Percentiles rank a stretch among this genome's conserved stretches.
Conservation (phyloP, 2,888 invertebrate genomes). For the Agelastica alni region DNA sequence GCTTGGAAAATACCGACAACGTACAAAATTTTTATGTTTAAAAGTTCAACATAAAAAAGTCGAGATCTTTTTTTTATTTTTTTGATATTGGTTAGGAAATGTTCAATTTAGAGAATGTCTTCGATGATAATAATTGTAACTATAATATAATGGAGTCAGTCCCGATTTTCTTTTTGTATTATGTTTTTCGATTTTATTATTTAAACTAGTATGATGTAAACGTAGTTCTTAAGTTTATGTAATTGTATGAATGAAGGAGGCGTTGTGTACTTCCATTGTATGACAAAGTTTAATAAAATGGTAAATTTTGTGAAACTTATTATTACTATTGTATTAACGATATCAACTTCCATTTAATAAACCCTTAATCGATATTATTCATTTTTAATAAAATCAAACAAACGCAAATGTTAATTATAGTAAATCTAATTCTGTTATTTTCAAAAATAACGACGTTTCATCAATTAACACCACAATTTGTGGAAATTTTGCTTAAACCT, state of each 20-base stretch:
- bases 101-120: slow-evolving; percentile 24
- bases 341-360: no score
- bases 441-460: no score
- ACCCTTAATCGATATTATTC: no score
- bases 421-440: no score
- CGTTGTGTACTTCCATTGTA: slow-evolving; percentile 48
- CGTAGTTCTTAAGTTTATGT: slow-evolving; percentile 48
- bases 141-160: slow-evolving; percentile 16
- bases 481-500: no score
- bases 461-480: no score
- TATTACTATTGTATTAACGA: no score
- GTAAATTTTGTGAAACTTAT: slow-evolving; percentile 22
- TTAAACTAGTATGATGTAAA: slow-evolving; percentile 42
- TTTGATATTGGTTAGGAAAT: slow-evolving; percentile 36
- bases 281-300: slow-evolving; percentile 47
- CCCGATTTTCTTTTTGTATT: slow-evolving; percentile 43
- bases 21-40: slow-evolving; percentile 37
- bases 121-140: slow-evolving; percentile 18
- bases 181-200: slow-evolving; percentile 45
- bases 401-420: no score
- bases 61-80: slow-evolving; percentile 33
- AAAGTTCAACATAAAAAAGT: slow-evolving; percentile 30
- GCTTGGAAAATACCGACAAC: slow-evolving; percentile 36
- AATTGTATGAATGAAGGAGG: slow-evolving; percentile 48
- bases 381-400: no score